Evolutionary conservation across 2,797 vertebrate genomes (phyloP).

Genomic region (Enteromius afrohamiltoni): DNA sequence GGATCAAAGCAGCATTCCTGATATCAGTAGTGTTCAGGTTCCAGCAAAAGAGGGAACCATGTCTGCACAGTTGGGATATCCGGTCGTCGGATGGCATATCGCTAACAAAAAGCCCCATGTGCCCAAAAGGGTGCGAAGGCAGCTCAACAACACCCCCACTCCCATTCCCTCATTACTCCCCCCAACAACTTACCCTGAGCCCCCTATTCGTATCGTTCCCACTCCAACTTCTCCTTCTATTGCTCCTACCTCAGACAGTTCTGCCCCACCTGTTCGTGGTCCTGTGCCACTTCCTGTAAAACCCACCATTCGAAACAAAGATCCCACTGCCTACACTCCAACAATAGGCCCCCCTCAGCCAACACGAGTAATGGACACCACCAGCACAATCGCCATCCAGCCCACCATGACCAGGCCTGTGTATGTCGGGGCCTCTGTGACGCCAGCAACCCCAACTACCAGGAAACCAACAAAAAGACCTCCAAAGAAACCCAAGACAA

Average conservation of each 20-base stretch:
- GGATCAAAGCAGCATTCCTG: slow-evolving; percentile 90
- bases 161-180: slow-evolving; percentile 85
- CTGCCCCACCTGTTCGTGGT: slow-evolving; percentile 87
- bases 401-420: slow-evolving; percentile 88
- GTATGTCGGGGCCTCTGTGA: slow-evolving; percentile 86
- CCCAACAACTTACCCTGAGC: slow-evolving; percentile 89
- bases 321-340: slow-evolving; percentile 91
- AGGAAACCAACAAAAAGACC: slow-evolving; percentile 84
- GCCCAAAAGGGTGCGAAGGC: slow-evolving; percentile 89
- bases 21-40: slow-evolving; percentile 88
- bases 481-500: slow-evolving; percentile 76
- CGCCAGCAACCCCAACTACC: slow-evolving; percentile 86
- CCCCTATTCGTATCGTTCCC: slow-evolving; percentile 88
- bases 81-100: slow-evolving; percentile 98
- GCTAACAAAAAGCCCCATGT: slow-evolving; percentile 95
- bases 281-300: slow-evolving; percentile 90
- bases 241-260: slow-evolving; percentile 88
- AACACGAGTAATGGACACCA: slow-evolving; percentile 86
- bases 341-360: slow-evolving; percentile 90
- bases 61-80: slow-evolving; percentile 93
- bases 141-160: slow-evolving; percentile 92
- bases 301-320: slow-evolving; percentile 90
- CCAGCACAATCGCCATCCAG: slow-evolving; percentile 83
- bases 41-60: slow-evolving; percentile 94
- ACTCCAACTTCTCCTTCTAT: slow-evolving; percentile 93